Base-by-base conservation (phyloP, 37 sponge, comb jelly and placozoan genomes). In the Dysidea cf. avara region DNA sequence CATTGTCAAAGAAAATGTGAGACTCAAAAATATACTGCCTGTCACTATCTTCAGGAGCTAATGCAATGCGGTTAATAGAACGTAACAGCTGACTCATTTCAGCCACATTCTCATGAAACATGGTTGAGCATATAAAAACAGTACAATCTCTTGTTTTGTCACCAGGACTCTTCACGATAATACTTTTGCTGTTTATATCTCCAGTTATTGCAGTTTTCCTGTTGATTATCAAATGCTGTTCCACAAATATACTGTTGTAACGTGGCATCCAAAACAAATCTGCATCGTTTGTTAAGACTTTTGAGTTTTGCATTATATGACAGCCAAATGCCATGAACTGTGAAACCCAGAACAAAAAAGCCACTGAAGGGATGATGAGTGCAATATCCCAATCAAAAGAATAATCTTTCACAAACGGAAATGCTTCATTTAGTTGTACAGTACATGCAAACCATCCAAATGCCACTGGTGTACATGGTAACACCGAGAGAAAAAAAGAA, bases 111-210 rank as follows among this genome's bases (percentile, higher is more conserved):
- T 93, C 94, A 1, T 80, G 77, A 64, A 81, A 93, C 94, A 93
- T 93, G 24, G 94, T 93, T 24, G 94, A 85, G 53, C 94, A 93
- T 25, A 93, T 78, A 61, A 89, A 93, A 7, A 93, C 86, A 7
- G 69, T 61, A 0, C 81, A 24, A 39, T 66, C 61, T 48, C 17
- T 32, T 16, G 47, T 25, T 33, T 2, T 75, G n/a, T n/a, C n/a
- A n/a, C n/a, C n/a, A n/a, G n/a, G n/a, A n/a, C n/a, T n/a, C n/a
- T n/a, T n/a, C n/a, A n/a, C n/a, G n/a, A n/a, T n/a, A n/a, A n/a
- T n/a, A n/a, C n/a, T n/a, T n/a, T n/a, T n/a, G n/a, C n/a, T n/a
- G n/a, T n/a, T n/a, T n/a, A n/a, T n/a, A n/a, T n/a, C n/a, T n/a
- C n/a, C n/a, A n/a, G n/a, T n/a, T n/a, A n/a, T n/a, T 28, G 37